A percentile compares a stretch with the other conserved stretches of the same genome.
These are phyloP conservation scores for Spheniscus mendiculus DNA, from an alignment of 2,113 vertebrate genomes.

Conservation along the genomic window DNA sequence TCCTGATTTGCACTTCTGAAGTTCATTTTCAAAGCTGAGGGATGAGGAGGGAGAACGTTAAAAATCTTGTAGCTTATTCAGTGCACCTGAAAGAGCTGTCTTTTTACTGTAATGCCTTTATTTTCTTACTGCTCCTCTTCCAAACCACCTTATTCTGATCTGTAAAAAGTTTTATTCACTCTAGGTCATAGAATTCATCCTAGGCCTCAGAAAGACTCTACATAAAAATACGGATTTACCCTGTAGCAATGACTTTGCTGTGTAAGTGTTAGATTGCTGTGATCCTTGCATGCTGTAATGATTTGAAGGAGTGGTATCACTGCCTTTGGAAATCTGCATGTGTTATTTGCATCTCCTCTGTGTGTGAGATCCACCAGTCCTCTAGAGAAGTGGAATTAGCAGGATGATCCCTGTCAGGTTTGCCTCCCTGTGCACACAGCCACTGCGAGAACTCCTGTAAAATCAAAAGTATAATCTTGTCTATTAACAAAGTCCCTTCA, in stretches of 20 bases:
- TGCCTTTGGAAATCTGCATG: background rate
- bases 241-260: background rate
- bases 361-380: background rate
- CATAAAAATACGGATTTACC: conserved; percentile 12
- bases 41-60: background rate
- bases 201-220: conserved; percentile 27
- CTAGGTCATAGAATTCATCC: conserved; percentile 1
- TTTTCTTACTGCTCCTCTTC: conserved; percentile 6
- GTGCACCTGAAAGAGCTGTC: background rate
- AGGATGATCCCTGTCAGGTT: background rate
- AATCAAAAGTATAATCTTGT: background rate
- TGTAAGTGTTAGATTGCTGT: conserved; percentile 16
- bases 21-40: conserved; percentile 2
- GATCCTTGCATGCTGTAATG: background rate
- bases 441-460: background rate
- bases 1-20: conserved; percentile 24
- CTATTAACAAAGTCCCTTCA: background rate
- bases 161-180: conserved; percentile 33
- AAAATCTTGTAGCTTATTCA: background rate
- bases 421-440: background rate
- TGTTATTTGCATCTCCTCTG: background rate
- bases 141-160: background rate
- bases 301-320: background rate
- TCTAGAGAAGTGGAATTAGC: background rate
- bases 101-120: background rate